Percentiles rank a stretch among this genome's conserved stretches.
phyloP scores from a whole-genome alignment of 2,113 vertebrate genomes.

The Eulemur macaco region DNA sequence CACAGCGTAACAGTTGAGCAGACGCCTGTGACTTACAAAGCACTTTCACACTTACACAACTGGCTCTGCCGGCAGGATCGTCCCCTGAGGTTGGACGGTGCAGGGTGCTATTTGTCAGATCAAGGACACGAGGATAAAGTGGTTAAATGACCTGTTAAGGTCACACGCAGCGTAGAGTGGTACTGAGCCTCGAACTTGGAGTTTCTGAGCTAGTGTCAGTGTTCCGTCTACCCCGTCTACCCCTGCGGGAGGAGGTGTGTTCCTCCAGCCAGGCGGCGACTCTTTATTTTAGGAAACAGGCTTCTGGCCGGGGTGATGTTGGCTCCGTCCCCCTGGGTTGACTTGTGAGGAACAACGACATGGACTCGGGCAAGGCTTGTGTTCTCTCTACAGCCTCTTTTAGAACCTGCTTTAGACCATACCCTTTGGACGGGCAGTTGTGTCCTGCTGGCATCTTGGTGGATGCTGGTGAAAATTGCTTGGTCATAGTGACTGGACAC shows the following conservation, averaged over 20 bases:
- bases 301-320: fast-evolving
- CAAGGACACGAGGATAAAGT: not conserved
- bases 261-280: fast-evolving
- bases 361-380: fast-evolving
- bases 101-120: not conserved
- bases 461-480: not conserved
- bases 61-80: not conserved
- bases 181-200: not conserved
- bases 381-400: not conserved
- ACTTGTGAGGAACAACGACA: fast-evolving
- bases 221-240: fast-evolving
- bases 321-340: not conserved
- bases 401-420: not conserved
- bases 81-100: not conserved
- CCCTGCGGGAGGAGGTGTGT: not conserved
- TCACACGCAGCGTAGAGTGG: fast-evolving
- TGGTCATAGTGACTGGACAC: not conserved
- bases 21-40: fast-evolving
- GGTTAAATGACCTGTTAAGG: not conserved
- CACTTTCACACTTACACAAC: fast-evolving
- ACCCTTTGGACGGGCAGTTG: not conserved
- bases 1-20: fast-evolving
- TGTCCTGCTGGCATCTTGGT: fast-evolving
- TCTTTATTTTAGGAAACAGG: not conserved
- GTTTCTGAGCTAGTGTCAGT: not conserved